These are phyloP conservation scores for Eulemur rufifrons DNA, from an alignment of 2,113 vertebrate species.

Conservation along the genomic window DNA sequence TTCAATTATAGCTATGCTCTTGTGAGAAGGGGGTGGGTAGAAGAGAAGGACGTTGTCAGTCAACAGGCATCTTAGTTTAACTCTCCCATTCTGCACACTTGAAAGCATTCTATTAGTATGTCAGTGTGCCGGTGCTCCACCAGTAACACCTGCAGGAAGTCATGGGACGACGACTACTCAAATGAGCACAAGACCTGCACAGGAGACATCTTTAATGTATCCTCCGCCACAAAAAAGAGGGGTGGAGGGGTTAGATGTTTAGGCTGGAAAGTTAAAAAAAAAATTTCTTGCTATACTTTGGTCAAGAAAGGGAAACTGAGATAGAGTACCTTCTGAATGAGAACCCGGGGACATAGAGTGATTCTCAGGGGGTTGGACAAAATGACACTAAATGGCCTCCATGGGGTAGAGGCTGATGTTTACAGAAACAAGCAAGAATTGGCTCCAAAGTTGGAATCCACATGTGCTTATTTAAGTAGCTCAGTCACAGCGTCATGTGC, in stretches of 20 bases:
- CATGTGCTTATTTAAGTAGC: not conserved
- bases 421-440: not conserved
- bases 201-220: not conserved
- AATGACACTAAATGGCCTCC: not conserved
- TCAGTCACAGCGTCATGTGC: not conserved
- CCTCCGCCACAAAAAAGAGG: not conserved
- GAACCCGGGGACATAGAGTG: no score
- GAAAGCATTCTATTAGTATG: no score
- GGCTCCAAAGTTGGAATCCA: not conserved
- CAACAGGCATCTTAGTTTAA: not conserved
- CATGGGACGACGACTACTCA: not conserved
- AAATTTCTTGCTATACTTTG: not conserved
- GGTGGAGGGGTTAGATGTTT: not conserved
- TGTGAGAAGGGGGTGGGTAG: not conserved
- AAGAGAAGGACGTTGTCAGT: not conserved
- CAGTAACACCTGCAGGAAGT: no score
- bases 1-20: no score
- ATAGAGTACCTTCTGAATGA: not conserved
- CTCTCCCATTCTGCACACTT: no score
- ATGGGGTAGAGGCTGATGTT: not conserved
- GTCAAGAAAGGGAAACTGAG: not conserved
- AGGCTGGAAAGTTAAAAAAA: not conserved
- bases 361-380: not conserved
- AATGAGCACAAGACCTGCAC: not conserved
- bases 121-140: not conserved